Percentiles rank a stretch among this genome's conserved stretches.
Evolutionary conservation across 2,797 vertebrate genomes (phyloP).

Genomic region (Sternarchorhynchus goeldii): DNA sequence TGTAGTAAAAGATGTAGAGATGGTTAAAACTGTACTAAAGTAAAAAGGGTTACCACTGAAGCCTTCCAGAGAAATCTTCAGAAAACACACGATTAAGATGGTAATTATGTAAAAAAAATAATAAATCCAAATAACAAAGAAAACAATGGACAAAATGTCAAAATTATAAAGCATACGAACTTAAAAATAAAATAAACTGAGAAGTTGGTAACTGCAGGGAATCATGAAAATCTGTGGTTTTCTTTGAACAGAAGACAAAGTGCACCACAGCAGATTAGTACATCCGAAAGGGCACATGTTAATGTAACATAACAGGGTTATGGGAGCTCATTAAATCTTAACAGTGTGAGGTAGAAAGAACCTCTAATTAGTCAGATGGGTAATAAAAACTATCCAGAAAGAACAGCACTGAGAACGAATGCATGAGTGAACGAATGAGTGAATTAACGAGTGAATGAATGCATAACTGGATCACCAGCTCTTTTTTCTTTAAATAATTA

Average conservation of each 20-base stretch:
- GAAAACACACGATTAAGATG: background rate
- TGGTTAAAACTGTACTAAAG: too few species aligned
- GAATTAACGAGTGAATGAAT: too few species aligned
- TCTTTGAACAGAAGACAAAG: slow-evolving; percentile 14
- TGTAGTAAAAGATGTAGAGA: too few species aligned
- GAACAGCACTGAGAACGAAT: background rate
- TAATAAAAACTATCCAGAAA: slow-evolving; percentile 31
- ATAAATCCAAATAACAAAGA: slow-evolving; percentile 20
- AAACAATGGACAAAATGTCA: slow-evolving; percentile 17
- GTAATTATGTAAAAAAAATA: background rate
- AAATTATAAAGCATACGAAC: slow-evolving; percentile 17
- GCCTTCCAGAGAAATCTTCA: too few species aligned
- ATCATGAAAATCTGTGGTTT: slow-evolving; percentile 20
- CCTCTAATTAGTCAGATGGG: slow-evolving; percentile 43
- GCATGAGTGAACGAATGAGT: background rate
- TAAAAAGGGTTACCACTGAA: too few species aligned
- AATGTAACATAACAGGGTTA: slow-evolving; percentile 50
- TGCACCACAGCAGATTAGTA: slow-evolving; percentile 26
- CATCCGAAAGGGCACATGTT: slow-evolving; percentile 46
- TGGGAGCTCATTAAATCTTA: slow-evolving; percentile 48
- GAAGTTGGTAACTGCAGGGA: slow-evolving; percentile 6
- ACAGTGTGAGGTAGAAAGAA: slow-evolving; percentile 3
- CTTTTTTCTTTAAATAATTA: background rate
- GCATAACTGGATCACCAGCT: background rate
- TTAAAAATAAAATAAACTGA: slow-evolving; percentile 15